Base-by-base conservation (phyloP, 2,113 vertebrate species). In the Rhynchomys soricoides region DNA sequence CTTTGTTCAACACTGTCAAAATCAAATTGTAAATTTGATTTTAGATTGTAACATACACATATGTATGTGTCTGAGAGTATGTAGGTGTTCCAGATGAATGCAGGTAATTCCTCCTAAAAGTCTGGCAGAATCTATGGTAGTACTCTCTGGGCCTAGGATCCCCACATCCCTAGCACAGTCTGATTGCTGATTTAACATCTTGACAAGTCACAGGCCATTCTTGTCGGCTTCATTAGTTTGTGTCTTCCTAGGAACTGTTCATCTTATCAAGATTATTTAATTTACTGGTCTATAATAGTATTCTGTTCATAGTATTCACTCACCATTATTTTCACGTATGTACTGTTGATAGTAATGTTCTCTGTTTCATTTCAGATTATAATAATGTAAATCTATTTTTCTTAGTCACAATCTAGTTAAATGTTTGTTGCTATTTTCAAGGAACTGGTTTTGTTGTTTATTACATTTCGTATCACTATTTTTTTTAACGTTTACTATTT, bases 401-500 rank as follows among this genome's bases (percentile, higher is more conserved):
- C 22, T 74, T 91, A 8, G 57, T 93, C 48, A 57, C 16, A 78
- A 31, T 78, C 29, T 89, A 92, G n/a, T 24, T 91, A 93, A 75
- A 21, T 34, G 85, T 88, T 48, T 90, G 43, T 91, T 91, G 24
- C 43, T 95, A 40, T 82, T 94, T 94, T 68, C 9, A 78, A 91
- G 91, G 48, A 95, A 88, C 3, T 83, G 15, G 40, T 45, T 86
- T 86, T 91, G 29, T 94, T 88, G 24, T 68, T 95, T 64, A 45
- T 57, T 91, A 13, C 24, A 68, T 78, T 95, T 86, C 31, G 74
- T 68, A 57, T 78, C 16, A 93, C n/a, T 71, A 86, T 79, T 90
- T 89, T 89, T 70, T 82, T 24, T 86, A 90, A 83, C 88, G 59
- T 95, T 75, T 79, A 87, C 93, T n/a, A 96, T 59, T 89, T 88